Conservation (phyloP, 2,113 vertebrate species). For the Ophthalmolycus amberensis region DNA sequence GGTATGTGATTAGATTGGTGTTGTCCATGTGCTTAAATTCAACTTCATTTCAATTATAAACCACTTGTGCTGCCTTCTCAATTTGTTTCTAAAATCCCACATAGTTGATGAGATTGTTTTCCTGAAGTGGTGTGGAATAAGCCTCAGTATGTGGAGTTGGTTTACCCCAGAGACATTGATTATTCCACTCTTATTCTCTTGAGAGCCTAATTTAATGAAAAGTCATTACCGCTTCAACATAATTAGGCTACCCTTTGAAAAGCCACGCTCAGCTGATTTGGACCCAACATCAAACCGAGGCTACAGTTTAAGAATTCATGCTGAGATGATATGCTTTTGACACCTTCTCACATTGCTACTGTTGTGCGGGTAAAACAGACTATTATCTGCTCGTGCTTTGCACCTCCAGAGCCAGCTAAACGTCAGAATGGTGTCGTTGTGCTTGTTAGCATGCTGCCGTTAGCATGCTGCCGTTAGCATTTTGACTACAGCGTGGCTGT, state of each 20-base stretch:
- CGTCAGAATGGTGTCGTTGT: background rate
- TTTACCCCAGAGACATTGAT: constrained; percentile 53
- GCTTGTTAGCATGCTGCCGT: background rate
- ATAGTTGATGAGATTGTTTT: constrained; percentile 37
- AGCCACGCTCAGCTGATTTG: constrained; percentile 55
- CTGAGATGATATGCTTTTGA: constrained; percentile 3
- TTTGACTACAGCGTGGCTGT: background rate
- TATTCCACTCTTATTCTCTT: constrained; percentile 48
- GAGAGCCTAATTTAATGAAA: constrained; percentile 63
- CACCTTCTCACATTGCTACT: background rate
- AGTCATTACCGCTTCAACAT: constrained; percentile 52
- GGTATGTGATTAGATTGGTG: background rate
- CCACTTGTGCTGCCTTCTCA: constrained; percentile 14
- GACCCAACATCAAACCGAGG: constrained; percentile 28
- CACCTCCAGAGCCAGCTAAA: too few species aligned
- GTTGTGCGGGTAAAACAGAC: background rate
- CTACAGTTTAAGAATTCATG: constrained; percentile 5
- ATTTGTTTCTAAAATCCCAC: constrained; percentile 16
- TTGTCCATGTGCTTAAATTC: background rate
- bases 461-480: background rate
- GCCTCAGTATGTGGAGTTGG: constrained; percentile 12
- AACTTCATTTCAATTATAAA: constrained; percentile 15
- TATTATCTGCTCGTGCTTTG: background rate
- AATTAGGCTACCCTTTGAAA: constrained; percentile 58
- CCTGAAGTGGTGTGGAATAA: constrained; percentile 28